Base-by-base conservation (phyloP, 2,888 invertebrate genomes). In the Nasonia oneida region DNA sequence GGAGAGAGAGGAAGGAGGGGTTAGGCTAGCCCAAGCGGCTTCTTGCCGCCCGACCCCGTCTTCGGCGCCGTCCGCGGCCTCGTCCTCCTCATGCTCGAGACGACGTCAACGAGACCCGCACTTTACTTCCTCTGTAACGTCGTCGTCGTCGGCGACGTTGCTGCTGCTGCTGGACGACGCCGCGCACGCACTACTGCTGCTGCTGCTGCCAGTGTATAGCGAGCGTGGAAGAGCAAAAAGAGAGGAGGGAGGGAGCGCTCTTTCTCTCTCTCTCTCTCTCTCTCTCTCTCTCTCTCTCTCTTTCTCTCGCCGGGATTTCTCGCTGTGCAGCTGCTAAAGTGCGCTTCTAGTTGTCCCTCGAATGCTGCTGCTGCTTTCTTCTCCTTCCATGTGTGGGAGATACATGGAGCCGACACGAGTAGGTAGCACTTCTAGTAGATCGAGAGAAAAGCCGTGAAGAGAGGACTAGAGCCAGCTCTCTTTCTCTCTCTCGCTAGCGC, bases 21-120 rank as follows among this genome's bases (percentile, higher is more conserved):
- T 74, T 74, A 79, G 42, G 61, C 50, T 61, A 76, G 70, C 67
- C 80, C 64, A 23, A 47, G 71, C 77, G 77, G 73, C 50, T 77
- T 81, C 61, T 77, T 81, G 29, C 70, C 71, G 61, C 67, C 57
- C 76, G 71, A 57, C n/a, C 47, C 37, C 53, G 89, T 89, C 89
- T 89, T 90, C 88, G 90, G 90, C 89, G 88, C 88, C 83, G 89
- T 82, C 88, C 88, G n/a, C 82, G 67, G 3, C 61, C 75, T 64
- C 61, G 78, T 67, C 50, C n/a, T 82, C 75, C n/a, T 64, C 75
- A 33, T 42, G 53, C 18, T 67, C 14, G 80, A 70, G 53, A 23
- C n/a, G 39, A 23, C 61, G 37, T 50, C 47, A n/a, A 12, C 23
- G 42, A 61, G 57, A 0, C 57, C 5, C 57, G 57, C 57, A 61